A percentile compares a stretch with the other conserved stretches of the same genome.
phyloP scores from a whole-genome alignment of 2,797 vertebrate species.

The Acridotheres tristis region DNA sequence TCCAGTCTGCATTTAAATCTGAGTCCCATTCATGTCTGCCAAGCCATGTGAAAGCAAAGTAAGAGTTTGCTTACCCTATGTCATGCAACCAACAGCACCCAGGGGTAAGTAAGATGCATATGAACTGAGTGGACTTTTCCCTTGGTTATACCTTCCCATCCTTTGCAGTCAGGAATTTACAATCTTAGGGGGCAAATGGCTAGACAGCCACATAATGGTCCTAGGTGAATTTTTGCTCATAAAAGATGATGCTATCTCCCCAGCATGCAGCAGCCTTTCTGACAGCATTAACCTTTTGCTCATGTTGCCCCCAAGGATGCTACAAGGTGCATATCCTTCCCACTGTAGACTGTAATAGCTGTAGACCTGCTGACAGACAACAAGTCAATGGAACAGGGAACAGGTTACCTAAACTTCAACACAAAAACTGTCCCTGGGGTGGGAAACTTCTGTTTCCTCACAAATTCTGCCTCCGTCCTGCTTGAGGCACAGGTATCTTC shows the following conservation, averaged over 20 bases:
- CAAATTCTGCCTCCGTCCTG: neutral
- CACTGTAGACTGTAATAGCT: neutral
- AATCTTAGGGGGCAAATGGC: neutral
- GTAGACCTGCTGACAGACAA: neutral
- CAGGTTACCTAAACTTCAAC: neutral
- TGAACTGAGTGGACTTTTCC: neutral
- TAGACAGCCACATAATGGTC: neutral
- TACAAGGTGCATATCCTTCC: neutral
- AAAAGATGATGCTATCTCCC: neutral
- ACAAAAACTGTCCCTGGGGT: neutral
- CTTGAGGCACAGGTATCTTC: neutral
- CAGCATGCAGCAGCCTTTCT: neutral
- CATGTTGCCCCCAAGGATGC: neutral
- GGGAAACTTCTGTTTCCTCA: neutral
- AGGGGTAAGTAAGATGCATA: neutral
- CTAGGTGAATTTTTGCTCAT: neutral
- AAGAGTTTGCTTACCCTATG: fast-evolving
- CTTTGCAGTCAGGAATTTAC: neutral
- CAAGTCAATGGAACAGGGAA: fast-evolving
- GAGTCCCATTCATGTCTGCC: fast-evolving
- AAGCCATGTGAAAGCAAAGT: fast-evolving
- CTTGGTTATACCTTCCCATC: neutral
- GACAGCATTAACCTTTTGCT: neutral
- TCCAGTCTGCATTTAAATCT: neutral
- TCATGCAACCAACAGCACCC: fast-evolving